Evolutionary conservation across 2,888 invertebrate genomes (phyloP), one percentile per base, ranked within the genome.

Genomic region (Volucella bombylans): DNA sequence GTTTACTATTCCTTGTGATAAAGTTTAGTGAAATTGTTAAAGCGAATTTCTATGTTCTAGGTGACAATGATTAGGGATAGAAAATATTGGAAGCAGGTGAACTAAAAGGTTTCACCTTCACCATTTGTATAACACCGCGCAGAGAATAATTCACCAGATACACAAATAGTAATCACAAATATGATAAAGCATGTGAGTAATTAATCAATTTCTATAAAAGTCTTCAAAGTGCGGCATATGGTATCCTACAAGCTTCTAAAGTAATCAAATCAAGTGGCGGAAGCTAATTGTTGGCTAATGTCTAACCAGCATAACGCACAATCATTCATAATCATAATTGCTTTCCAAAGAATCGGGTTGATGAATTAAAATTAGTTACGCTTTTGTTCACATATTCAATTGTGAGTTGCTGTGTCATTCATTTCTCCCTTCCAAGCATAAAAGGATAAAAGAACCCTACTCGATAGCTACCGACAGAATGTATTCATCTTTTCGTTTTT

Each of bases 261-360:
- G 80, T 52, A 47, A 76, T 76, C 45, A 76, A 76, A 18, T 85
- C 81, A 85, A 85, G 85, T 72, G 81, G 85, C 72, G 47, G 67
- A 81, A 72, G 67, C 80, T 80, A 85, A 85, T 85, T 85, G 72
- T 69, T 68, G 69, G 68, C 59, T 68, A 41, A 61, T 81, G 76
- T 80, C 52, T 65, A 77, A 72, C 85, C 80, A 77, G 85, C 81
- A 77, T 77, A 83, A 80, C 74, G 12, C 31, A 43, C 38, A 65
- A 54, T 54, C 65, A 49, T 85, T 85, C 68, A 76, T 54, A 81
- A 81, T 85, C 76, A 68, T 81, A 85, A 85, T 85, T 85, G 76
- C 85, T 71, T 76, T 80, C 49, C 43, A 57, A 14, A 62, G 41
- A 62, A 47, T 43, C n/a, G 76, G 61, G 76, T 72, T 57, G 50